phyloP scores from a whole-genome alignment of 2,797 vertebrate genomes.

The Cyprinella venusta region DNA sequence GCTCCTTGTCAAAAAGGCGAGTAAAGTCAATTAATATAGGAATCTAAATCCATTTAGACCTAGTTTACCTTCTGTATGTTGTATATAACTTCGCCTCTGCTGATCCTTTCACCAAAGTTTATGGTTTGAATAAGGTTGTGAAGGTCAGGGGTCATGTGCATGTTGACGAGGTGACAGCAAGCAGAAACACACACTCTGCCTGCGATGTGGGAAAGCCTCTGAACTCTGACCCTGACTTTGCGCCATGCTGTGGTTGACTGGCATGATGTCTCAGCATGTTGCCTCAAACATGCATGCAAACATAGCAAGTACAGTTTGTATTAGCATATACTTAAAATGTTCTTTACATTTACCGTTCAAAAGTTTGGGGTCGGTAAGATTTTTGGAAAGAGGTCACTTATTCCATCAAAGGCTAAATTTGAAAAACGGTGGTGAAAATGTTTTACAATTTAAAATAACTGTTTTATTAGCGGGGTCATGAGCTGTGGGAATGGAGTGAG shows the following conservation, averaged over 20 bases:
- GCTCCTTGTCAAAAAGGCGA: not conserved
- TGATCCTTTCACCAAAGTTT: not conserved
- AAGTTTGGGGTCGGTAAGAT: not conserved
- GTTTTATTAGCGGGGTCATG: not conserved
- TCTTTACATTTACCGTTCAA: not conserved
- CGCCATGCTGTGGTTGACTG: slow-evolving; percentile 58
- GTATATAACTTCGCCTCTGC: not conserved
- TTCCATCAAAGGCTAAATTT: not conserved
- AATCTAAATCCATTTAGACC: not conserved
- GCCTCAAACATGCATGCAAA: slow-evolving; percentile 55
- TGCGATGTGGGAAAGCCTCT: slow-evolving; percentile 72
- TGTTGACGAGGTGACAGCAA: slow-evolving; percentile 71
- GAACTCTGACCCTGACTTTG: slow-evolving; percentile 67
- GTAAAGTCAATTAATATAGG: not conserved
- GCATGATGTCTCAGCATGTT: slow-evolving; percentile 53
- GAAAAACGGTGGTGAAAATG: not conserved
- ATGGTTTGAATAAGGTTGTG: slow-evolving; percentile 13
- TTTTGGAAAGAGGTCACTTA: not conserved
- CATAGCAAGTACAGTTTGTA: not conserved
- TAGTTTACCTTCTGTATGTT: not conserved
- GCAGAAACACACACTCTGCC: slow-evolving; percentile 65
- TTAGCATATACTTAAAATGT: not conserved
- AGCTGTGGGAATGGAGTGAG: not conserved
- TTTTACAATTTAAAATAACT: not conserved
- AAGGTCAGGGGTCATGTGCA: slow-evolving; percentile 53